Base-by-base conservation (phyloP, 2,888 invertebrate species). In the Dermolepida albohirtum region DNA sequence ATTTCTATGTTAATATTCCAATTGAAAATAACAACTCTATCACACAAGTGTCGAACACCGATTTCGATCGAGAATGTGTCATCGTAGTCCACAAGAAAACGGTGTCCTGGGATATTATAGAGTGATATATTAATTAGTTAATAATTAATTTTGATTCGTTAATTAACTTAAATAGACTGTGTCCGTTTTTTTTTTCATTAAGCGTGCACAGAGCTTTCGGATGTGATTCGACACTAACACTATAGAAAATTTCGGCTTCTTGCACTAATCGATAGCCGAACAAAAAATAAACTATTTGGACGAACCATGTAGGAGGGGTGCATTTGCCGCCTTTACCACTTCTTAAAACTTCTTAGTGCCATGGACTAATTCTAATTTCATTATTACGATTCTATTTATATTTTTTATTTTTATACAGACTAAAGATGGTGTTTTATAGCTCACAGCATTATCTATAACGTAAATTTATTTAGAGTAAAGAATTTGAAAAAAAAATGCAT, bases 281-380 rank as follows among this genome's bases (percentile, higher is more conserved):
- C 10, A 54, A 44, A 47, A 59, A 59, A 44, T 59, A 59, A 59
- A 59, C 59, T 59, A 59, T 41, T 75, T 83, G 83, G 82, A 83
- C 83, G 83, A 82, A 80, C 81, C 79, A 75, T 77, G 70, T 59
- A 79, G 82, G 81, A 82, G 81, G 82, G 83, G 83, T 83, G 83
- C 83, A 81, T 41, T 81, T 82, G 82, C 82, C 78, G 80, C 81
- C 73, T 59, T 59, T 76, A 79, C 78, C 75, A 16, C 8, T 39
- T 59, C 27, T 47, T 47, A 41, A 41, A 29, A 47, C 34, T 66
- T 51, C 81, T 81, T 75, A 82, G 82, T 83, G 82, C 82, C 81
- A 76, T 78, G 77, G 77, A 77, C 78, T 79, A 78, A 70, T 14
- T 44, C 59, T 59, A 59, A 29, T 27, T 47, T 59, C 59, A 51